Percentiles rank a stretch among this genome's conserved stretches.
These are phyloP conservation scores for Pitangus sulphuratus DNA, from an alignment of 2,797 vertebrate species.

Conservation along the genomic window DNA sequence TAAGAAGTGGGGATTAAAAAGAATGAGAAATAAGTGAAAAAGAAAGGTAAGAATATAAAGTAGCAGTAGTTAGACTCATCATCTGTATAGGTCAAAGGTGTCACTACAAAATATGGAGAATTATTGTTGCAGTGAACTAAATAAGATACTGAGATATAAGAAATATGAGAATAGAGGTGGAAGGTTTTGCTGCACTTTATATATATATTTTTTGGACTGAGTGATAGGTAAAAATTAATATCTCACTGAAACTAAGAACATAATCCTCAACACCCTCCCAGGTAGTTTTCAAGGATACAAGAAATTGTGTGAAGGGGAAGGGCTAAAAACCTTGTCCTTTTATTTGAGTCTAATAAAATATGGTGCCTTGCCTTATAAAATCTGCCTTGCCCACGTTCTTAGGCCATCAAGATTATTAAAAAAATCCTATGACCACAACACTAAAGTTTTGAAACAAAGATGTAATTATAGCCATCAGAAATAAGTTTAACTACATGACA, in stretches of 20 bases:
- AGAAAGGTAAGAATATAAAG: background rate
- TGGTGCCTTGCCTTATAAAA: background rate
- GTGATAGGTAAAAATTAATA: background rate
- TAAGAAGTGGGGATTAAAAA: background rate
- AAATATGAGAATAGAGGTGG: background rate
- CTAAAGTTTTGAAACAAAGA: background rate
- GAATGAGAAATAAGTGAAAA: background rate
- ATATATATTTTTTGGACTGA: background rate
- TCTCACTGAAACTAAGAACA: background rate
- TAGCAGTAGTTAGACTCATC: background rate
- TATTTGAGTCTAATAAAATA: background rate
- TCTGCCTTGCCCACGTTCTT: background rate
- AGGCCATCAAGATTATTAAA: background rate
- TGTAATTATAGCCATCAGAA: background rate
- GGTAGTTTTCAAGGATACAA: background rate
- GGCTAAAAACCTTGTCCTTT: background rate
- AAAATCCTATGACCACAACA: background rate
- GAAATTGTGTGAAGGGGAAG: background rate
- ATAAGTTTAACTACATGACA: background rate
- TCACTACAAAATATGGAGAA: background rate
- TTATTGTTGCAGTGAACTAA: background rate
- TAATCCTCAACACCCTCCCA: background rate
- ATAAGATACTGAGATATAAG: background rate
- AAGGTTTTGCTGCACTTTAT: background rate
- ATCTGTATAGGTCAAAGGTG: background rate